A percentile compares a stretch with the other conserved stretches of the same genome.
phyloP scores from a whole-genome alignment of 2,797 vertebrate species.

The Enteromius afrohamiltoni region DNA sequence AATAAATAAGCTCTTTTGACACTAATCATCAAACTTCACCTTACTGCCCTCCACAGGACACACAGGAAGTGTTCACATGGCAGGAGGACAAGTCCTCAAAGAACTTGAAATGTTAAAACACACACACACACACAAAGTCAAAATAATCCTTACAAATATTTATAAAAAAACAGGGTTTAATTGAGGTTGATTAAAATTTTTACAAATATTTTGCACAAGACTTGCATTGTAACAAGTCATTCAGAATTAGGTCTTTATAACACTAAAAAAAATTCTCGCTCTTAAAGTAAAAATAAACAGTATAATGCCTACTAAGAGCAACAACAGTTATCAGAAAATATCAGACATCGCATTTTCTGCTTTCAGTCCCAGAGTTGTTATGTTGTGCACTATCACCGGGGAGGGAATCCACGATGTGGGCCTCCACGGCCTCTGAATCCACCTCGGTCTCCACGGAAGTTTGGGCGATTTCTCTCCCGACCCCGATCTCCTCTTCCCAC shows the following conservation, averaged over 20 bases:
- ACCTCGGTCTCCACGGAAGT: conserved; percentile 92
- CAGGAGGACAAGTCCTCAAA: no score
- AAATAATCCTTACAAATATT: not conserved
- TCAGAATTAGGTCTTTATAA: not conserved
- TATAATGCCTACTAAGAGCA: not conserved
- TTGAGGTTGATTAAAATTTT: not conserved
- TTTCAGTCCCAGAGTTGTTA: conserved; percentile 18
- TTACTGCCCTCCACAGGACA: conserved; percentile 41
- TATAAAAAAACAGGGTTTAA: conserved; percentile 8
- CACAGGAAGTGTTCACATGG: not conserved
- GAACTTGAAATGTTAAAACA: not conserved
- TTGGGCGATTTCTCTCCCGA: conserved; percentile 93
- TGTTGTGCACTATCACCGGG: conserved; percentile 81
- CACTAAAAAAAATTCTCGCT: not conserved
- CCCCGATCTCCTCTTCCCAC: conserved; percentile 88
- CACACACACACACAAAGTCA: not conserved
- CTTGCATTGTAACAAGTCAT: not conserved
- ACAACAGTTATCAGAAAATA: conserved; percentile 27
- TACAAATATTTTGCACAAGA: conserved; percentile 1
- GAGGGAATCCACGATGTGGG: conserved; percentile 89
- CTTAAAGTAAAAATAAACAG: conserved; percentile 6
- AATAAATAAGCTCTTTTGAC: not conserved
- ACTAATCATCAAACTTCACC: not conserved
- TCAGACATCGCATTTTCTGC: not conserved
- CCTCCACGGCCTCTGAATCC: conserved; percentile 92